Evolutionary conservation across 2,797 vertebrate species (phyloP).

Genomic region (Sebastes trivittatus): DNA sequence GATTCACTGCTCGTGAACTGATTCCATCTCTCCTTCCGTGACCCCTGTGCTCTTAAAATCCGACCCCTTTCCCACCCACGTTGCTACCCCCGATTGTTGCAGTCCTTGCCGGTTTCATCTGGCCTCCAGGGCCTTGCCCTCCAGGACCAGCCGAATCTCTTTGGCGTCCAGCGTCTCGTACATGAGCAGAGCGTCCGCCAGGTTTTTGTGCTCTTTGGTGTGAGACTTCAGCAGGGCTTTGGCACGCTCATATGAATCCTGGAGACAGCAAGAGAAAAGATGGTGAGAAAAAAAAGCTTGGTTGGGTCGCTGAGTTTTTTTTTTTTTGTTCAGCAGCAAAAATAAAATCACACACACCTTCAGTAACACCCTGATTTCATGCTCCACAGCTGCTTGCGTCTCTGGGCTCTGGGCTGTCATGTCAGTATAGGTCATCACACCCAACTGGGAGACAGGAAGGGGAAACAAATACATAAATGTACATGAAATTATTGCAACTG

Average conservation of each 20-base stretch:
- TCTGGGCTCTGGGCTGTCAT: conserved; percentile 91
- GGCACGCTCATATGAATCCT: conserved; percentile 97
- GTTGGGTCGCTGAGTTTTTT: background rate
- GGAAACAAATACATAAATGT: background rate
- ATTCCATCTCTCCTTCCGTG: background rate
- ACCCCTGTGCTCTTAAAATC: conserved; percentile 36
- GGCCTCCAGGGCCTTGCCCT: conserved; percentile 90
- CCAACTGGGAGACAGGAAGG: conserved; percentile 82
- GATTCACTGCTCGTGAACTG: background rate
- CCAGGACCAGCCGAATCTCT: conserved; percentile 94
- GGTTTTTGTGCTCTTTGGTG: conserved; percentile 93
- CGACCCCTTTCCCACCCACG: background rate
- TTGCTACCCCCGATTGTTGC: background rate
- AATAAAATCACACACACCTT: conserved; percentile 80
- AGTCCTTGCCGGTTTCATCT: conserved; percentile 83
- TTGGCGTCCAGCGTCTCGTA: conserved; percentile 98
- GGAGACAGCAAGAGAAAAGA: background rate
- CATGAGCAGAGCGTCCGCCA: conserved; percentile 94
- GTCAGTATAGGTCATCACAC: conserved; percentile 96
- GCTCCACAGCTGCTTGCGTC: conserved; percentile 95
- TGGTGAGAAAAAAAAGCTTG: background rate
- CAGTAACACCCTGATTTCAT: conserved; percentile 91
- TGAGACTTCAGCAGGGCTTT: conserved; percentile 92
- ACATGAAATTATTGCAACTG: background rate
- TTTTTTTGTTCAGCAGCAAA: background rate